Percentiles rank a stretch among this genome's conserved stretches.
Conservation (phyloP, 2,113 vertebrate species). For the Diadophis punctatus region DNA sequence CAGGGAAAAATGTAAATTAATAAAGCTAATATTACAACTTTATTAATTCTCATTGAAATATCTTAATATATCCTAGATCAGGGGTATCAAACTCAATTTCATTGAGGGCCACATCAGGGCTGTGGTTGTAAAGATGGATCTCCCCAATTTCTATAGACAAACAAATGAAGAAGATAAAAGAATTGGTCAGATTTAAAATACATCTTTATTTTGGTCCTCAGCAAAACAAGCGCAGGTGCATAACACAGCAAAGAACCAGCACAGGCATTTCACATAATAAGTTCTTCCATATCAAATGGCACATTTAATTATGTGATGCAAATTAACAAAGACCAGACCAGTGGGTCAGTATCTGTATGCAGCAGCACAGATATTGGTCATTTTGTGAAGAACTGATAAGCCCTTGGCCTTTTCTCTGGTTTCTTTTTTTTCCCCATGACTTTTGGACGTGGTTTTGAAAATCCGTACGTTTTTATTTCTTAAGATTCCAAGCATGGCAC, state of each 20-base stretch:
- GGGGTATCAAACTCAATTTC: too few species aligned
- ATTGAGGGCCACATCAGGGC: too few species aligned
- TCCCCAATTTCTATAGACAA: background rate
- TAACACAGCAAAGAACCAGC: background rate
- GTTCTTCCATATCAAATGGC: background rate
- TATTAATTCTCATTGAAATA: background rate
- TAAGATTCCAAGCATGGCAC: conserved; percentile 1
- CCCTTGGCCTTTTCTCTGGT: background rate
- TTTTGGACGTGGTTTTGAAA: conserved; percentile 33
- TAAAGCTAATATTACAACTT: background rate
- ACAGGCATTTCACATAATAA: background rate
- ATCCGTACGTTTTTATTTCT: conserved; percentile 32
- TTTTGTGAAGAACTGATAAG: background rate
- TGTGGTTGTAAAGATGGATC: background rate
- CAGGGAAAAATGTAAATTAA: background rate
- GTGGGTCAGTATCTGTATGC: background rate
- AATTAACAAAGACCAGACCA: background rate
- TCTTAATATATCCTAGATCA: background rate
- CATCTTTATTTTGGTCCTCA: background rate
- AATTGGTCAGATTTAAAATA: background rate
- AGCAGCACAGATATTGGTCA: background rate
- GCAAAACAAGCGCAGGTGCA: background rate
- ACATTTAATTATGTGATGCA: background rate
- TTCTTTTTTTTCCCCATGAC: background rate
- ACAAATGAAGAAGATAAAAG: background rate